Conservation (phyloP, 2,888 invertebrate genomes). For the Rhingia rostrata region DNA sequence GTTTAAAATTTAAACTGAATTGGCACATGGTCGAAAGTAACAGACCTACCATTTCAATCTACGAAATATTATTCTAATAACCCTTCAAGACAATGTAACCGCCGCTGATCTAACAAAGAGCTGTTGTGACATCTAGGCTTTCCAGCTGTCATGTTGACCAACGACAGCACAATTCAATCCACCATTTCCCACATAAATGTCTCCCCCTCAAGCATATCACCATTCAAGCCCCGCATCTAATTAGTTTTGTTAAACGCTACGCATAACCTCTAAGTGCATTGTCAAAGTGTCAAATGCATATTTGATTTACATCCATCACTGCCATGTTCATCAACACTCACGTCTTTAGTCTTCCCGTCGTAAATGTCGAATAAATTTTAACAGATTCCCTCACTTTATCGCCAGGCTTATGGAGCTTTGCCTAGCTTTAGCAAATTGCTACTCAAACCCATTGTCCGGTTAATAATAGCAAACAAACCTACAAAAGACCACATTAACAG, state of each 20-base stretch:
- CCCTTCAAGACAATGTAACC: too few relatives aligned
- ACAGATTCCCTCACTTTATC: constrained; percentile 30
- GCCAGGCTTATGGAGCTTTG: background rate
- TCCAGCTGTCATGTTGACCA: too few relatives aligned
- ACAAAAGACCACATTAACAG: constrained; percentile 13
- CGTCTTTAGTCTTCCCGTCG: constrained; percentile 40
- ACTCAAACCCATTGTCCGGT: constrained; percentile 6
- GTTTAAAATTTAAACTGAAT: too few relatives aligned
- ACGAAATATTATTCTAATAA: too few relatives aligned
- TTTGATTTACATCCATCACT: constrained; percentile 55
- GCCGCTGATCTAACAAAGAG: too few relatives aligned
- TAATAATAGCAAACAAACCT: background rate
- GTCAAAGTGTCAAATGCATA: constrained; percentile 51
- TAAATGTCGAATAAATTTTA: constrained; percentile 46
- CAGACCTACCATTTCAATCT: too few relatives aligned
- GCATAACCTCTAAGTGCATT: constrained; percentile 28
- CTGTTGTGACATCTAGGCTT: too few relatives aligned
- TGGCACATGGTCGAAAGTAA: too few relatives aligned
- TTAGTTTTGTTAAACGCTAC: constrained; percentile 10
- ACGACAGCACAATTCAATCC: too few relatives aligned
- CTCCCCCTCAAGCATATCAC: too few relatives aligned
- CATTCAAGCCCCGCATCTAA: background rate
- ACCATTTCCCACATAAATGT: too few relatives aligned
- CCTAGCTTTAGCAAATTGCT: constrained; percentile 24
- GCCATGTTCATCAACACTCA: constrained; percentile 20